Conservation (phyloP, 2,797 vertebrate species). For the Molossus molossus region DNA sequence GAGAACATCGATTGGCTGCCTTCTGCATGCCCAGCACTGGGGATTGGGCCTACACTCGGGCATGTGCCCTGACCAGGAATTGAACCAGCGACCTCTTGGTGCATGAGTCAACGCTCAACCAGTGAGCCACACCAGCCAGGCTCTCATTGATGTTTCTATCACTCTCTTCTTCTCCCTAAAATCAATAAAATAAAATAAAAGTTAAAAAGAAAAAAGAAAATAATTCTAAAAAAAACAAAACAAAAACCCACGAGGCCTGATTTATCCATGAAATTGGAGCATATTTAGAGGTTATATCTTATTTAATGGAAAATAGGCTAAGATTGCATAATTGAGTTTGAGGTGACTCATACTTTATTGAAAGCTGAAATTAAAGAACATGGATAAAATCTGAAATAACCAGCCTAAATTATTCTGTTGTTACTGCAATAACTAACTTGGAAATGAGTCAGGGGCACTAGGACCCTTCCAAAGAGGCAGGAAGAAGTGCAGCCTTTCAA, state of each 20-base stretch:
- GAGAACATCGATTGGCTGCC: no score
- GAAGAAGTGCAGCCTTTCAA: not conserved
- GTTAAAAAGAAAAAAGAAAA: no score
- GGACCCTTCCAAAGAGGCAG: not conserved
- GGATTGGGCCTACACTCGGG: no score
- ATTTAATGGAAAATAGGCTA: slow-evolving; percentile 43
- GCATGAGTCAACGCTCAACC: no score
- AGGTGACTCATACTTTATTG: not conserved
- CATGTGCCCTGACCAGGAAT: no score
- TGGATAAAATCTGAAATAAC: slow-evolving; percentile 39
- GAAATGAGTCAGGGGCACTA: not conserved
- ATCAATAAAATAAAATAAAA: no score
- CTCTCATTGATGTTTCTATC: no score
- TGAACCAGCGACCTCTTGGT: no score
- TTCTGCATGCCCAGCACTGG: no score
- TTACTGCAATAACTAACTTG: slow-evolving; percentile 9
- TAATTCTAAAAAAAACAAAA: not conserved
- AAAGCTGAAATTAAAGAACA: slow-evolving; percentile 52
- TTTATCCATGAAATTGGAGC: not conserved
- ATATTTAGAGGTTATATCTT: slow-evolving; percentile 39
- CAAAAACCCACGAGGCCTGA: not conserved
- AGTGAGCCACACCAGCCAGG: no score
- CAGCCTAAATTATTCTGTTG: not conserved
- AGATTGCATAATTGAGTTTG: slow-evolving; percentile 11
- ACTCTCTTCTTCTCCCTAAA: no score